Evolutionary conservation across 2,797 vertebrate species (phyloP).

Genomic region (Hipposideros larvatus): DNA sequence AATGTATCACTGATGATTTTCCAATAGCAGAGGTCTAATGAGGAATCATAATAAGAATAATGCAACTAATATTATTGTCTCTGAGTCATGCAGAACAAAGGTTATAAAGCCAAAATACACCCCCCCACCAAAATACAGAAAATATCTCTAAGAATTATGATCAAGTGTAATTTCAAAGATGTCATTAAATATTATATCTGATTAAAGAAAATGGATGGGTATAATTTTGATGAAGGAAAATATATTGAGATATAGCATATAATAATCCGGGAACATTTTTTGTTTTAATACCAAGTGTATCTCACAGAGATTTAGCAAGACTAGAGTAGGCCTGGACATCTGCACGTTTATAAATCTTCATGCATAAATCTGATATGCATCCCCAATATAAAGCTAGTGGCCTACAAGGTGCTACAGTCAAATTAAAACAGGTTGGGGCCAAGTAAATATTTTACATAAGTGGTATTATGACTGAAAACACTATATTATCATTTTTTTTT

Average conservation of each 20-base stretch:
- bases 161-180: background rate
- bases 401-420: background rate
- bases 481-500: background rate
- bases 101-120: background rate
- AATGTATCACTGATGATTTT: slow-evolving; percentile 38
- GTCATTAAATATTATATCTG: background rate
- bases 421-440: background rate
- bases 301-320: background rate
- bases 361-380: background rate
- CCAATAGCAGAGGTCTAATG: background rate
- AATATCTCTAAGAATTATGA: background rate
- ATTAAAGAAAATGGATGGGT: background rate
- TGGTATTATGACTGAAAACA: background rate
- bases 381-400: background rate
- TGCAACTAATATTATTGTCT: background rate
- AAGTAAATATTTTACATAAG: background rate
- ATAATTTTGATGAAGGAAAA: background rate
- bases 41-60: background rate
- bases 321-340: background rate
- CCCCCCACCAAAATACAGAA: background rate
- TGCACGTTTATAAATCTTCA: background rate
- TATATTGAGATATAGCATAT: background rate
- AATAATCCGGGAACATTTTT: background rate
- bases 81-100: background rate
- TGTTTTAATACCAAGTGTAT: background rate